A percentile compares a stretch with the other conserved stretches of the same genome.
Evolutionary conservation across 2,113 vertebrate species (phyloP).

Genomic region (Nothobranchius furzeri): DNA sequence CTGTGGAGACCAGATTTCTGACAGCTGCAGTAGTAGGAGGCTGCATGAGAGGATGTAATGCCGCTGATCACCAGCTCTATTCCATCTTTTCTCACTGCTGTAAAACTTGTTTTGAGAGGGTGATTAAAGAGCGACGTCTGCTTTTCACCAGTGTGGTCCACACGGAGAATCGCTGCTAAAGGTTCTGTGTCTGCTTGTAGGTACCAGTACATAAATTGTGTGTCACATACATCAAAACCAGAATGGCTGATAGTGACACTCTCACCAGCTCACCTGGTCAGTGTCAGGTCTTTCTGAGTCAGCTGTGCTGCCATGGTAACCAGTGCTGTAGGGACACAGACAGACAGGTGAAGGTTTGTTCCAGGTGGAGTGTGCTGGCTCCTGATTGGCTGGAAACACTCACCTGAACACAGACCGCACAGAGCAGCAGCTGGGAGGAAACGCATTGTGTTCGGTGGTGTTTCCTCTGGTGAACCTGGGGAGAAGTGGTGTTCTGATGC

Average conservation of each 20-base stretch:
- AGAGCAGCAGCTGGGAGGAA: conserved; percentile 42
- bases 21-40: not conserved
- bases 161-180: not conserved
- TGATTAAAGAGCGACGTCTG: not conserved
- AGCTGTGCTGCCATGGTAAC: conserved; percentile 3
- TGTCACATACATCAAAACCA: not conserved
- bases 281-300: not conserved
- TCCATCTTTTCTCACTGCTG: fast-evolving
- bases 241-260: not conserved
- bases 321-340: conserved; percentile 17
- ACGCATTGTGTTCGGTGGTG: conserved; percentile 23
- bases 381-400: conserved; percentile 5
- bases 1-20: not conserved
- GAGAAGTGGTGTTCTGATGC: conserved; percentile 18
- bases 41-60: not conserved
- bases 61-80: not conserved
- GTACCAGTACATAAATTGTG: not conserved
- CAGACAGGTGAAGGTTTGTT: conserved; percentile 13
- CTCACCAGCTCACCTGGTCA: not conserved
- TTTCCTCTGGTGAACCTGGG: conserved; percentile 34
- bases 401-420: conserved; percentile 6
- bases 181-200: not conserved
- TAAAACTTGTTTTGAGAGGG: not conserved
- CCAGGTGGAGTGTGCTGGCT: conserved; percentile 7
- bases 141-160: no score